phyloP scores from a whole-genome alignment of 2,113 vertebrate genomes.

The Sinosuthora webbiana region DNA sequence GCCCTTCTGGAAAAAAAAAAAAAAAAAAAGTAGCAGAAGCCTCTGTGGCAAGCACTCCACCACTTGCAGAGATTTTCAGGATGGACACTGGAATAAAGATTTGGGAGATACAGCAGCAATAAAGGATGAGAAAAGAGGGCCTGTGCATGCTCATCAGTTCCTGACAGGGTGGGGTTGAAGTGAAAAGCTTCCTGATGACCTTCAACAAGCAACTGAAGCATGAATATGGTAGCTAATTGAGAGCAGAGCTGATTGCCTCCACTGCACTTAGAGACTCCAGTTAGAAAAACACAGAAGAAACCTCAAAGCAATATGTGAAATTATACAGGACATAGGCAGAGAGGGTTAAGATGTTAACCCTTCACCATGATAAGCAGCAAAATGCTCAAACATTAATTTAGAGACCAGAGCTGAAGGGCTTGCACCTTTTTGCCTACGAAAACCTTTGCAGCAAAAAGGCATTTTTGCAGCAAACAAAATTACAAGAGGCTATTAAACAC shows the following conservation, averaged over 20 bases:
- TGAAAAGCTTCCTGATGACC: constrained; percentile 28
- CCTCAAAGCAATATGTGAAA: background rate
- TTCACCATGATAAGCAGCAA: background rate
- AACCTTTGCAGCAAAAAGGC: background rate
- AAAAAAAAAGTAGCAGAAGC: background rate
- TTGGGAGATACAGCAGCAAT: background rate
- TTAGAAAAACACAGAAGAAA: background rate
- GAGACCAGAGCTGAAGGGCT: background rate
- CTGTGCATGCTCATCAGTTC: background rate
- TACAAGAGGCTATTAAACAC: background rate
- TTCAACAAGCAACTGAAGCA: constrained; percentile 30
- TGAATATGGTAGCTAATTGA: constrained; percentile 32
- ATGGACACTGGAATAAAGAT: background rate
- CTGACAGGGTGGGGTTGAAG: background rate
- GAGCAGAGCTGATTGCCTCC: constrained; percentile 2
- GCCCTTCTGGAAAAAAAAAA: background rate
- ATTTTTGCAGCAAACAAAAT: background rate
- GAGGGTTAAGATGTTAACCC: background rate
- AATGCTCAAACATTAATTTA: background rate
- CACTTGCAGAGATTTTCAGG: background rate
- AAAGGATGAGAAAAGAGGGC: background rate
- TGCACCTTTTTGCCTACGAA: background rate
- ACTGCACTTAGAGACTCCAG: background rate
- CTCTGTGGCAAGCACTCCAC: background rate
- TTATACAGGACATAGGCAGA: background rate